Conservation (phyloP, 1,140 invertebrate species). For the Trichoplusia ni region DNA sequence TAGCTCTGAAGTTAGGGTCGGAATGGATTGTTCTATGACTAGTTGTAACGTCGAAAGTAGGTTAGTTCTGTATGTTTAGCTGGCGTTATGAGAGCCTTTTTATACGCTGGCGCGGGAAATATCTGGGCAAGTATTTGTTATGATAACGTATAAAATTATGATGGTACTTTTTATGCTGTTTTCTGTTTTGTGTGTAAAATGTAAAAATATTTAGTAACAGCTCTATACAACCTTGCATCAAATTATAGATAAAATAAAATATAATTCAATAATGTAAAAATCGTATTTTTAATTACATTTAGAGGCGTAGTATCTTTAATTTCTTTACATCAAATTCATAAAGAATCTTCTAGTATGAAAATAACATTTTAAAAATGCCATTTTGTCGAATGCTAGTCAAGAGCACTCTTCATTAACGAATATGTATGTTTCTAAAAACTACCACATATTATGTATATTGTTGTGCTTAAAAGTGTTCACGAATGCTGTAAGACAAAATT, state of each 20-base stretch:
- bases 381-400: too few species aligned
- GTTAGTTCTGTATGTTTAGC: slow-evolving; percentile 49
- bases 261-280: too few species aligned
- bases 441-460: background rate
- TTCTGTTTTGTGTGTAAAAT: too few species aligned
- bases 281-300: too few species aligned
- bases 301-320: too few species aligned
- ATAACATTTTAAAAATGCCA: too few species aligned
- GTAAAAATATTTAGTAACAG: too few species aligned
- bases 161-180: background rate
- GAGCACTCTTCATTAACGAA: too few species aligned
- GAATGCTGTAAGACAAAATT: slow-evolving; percentile 47
- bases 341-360: too few species aligned
- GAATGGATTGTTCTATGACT: slow-evolving; percentile 51
- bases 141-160: background rate
- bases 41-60: slow-evolving; percentile 47
- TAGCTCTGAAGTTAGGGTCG: slow-evolving; percentile 34
- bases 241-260: too few species aligned
- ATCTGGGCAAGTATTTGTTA: background rate
- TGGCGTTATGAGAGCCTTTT: slow-evolving; percentile 19
- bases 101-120: background rate
- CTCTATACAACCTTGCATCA: too few species aligned
- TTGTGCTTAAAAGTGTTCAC: slow-evolving; percentile 39
- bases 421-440: background rate
- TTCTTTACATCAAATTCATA: too few species aligned